These are phyloP conservation scores for Taphrorychus bicolor DNA, from an alignment of 2,888 invertebrate genomes.

Conservation along the genomic window DNA sequence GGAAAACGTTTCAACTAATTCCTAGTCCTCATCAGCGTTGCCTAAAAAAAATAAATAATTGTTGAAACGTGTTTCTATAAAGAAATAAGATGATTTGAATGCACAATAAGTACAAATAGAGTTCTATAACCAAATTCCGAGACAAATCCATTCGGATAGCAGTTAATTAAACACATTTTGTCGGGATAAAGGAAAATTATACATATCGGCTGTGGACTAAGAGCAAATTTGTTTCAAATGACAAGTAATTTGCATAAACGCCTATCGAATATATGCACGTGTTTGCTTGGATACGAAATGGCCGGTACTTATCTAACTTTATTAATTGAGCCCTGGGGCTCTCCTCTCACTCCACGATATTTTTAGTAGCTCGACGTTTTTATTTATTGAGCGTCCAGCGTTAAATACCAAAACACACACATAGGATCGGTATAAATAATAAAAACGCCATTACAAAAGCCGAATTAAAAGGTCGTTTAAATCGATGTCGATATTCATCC, in stretches of 20 bases:
- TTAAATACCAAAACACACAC: background rate
- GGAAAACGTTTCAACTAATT: no score
- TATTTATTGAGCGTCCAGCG: background rate
- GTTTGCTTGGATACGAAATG: slow-evolving; percentile 6
- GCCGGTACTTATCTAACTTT: slow-evolving; percentile 18
- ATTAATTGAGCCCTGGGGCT: slow-evolving; percentile 22
- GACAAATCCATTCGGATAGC: no score
- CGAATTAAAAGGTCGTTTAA: slow-evolving; percentile 34
- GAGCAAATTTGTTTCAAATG: slow-evolving; percentile 29
- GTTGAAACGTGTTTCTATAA: no score
- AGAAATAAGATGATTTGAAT: no score
- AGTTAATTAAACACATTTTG: background rate
- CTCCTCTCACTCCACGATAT: background rate
- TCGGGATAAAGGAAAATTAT: background rate
- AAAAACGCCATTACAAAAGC: slow-evolving; percentile 31
- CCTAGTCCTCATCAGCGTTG: no score
- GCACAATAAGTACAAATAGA: no score
- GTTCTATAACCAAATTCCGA: no score
- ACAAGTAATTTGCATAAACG: slow-evolving; percentile 34
- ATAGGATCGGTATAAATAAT: slow-evolving; percentile 3
- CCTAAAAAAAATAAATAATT: no score
- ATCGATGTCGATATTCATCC: slow-evolving; percentile 24
- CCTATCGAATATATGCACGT: slow-evolving; percentile 9
- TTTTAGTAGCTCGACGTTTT: background rate
- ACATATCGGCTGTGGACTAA: background rate